Conservation (phyloP, 2,797 vertebrate genomes). For the Protosalanx chinensis region DNA sequence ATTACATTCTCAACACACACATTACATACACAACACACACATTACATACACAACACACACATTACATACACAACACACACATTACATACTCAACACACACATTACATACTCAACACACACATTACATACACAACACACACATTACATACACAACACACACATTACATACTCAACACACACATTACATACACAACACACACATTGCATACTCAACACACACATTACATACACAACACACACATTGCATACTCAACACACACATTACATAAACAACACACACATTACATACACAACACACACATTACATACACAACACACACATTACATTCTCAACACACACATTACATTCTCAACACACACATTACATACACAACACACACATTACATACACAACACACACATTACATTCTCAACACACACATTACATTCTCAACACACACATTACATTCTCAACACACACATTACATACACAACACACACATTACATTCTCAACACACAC, state of each 20-base stretch:
- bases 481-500: not conserved
- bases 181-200: too few relatives aligned
- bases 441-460: not conserved
- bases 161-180: not conserved
- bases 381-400: conserved; percentile 33
- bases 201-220: too few relatives aligned
- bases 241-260: not conserved
- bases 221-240: conserved; percentile 35
- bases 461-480: not conserved
- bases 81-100: not conserved
- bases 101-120: not conserved
- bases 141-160: not conserved
- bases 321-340: not conserved
- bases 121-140: conserved; percentile 1
- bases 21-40: conserved; percentile 1
- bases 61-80: too few relatives aligned
- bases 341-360: not conserved
- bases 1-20: not conserved
- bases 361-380: too few relatives aligned
- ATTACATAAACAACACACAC: not conserved
- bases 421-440: not conserved
- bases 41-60: not conserved
- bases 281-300: not conserved
- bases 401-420: too few relatives aligned
- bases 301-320: not conserved